These are phyloP conservation scores for Coluber constrictor DNA, from an alignment of 2,797 vertebrate genomes.

Conservation along the genomic window DNA sequence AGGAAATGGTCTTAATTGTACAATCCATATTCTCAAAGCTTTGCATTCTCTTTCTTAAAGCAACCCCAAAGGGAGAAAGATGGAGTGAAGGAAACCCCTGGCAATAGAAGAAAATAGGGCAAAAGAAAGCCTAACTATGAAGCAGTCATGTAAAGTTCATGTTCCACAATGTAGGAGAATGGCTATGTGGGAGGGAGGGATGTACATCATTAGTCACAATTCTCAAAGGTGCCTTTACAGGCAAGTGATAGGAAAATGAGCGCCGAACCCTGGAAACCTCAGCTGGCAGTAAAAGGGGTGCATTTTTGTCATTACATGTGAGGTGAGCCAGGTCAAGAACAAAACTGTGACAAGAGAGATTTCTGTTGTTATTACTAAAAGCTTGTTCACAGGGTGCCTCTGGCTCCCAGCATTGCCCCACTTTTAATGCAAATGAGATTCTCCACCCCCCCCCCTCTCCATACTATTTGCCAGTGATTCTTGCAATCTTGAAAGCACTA, in stretches of 20 bases:
- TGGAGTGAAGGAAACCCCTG: not conserved
- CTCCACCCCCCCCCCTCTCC: not conserved
- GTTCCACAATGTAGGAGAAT: not conserved
- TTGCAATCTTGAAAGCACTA: constrained; percentile 27
- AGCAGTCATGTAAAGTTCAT: not conserved
- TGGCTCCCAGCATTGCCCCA: constrained; percentile 38
- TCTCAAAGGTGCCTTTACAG: constrained; percentile 30
- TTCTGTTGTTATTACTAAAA: constrained; percentile 40
- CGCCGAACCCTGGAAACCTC: constrained; percentile 1
- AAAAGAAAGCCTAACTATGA: not conserved
- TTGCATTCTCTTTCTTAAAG: not conserved
- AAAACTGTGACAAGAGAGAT: constrained; percentile 28
- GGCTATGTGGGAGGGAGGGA: not conserved
- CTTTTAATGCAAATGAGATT: constrained; percentile 42
- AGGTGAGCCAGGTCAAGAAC: constrained; percentile 27
- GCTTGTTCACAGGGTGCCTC: constrained; percentile 15
- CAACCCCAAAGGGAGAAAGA: not conserved
- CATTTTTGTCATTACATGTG: constrained; percentile 31
- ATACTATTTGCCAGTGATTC: constrained; percentile 30
- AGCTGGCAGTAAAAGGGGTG: constrained; percentile 14
- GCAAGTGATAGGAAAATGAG: constrained; percentile 16
- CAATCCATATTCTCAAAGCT: not conserved
- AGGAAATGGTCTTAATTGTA: not conserved
- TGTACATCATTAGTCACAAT: constrained; percentile 8
- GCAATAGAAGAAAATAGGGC: not conserved